These are phyloP conservation scores for Cybosia mesomella DNA, from an alignment of 2,888 invertebrate genomes.

Conservation along the genomic window DNA sequence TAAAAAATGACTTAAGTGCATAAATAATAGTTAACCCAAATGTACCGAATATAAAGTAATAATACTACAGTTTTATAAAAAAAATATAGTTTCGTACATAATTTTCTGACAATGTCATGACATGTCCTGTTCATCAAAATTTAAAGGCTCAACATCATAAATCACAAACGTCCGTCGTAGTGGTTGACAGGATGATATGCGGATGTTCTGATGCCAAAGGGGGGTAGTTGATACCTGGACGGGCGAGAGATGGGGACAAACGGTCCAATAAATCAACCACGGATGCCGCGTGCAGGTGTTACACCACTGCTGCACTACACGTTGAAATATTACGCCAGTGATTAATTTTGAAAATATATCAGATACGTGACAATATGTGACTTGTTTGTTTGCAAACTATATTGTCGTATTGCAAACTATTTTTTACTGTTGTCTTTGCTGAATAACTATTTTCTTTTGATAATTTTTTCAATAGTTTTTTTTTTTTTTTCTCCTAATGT, in stretches of 20 bases:
- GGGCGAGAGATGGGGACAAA: slow-evolving; percentile 60
- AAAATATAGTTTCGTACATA: neutral
- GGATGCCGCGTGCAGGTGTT: slow-evolving; percentile 75
- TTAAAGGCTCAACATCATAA: slow-evolving; percentile 34
- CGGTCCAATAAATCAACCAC: slow-evolving; percentile 75
- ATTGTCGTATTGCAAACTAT: too few species aligned
- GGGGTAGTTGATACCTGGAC: slow-evolving; percentile 47
- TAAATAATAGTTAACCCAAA: neutral
- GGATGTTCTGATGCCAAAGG: slow-evolving; percentile 19
- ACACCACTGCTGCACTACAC: slow-evolving; percentile 61
- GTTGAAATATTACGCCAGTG: slow-evolving; percentile 68
- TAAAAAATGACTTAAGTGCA: neutral
- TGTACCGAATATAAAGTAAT: neutral
- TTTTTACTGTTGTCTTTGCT: neutral
- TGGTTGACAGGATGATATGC: slow-evolving; percentile 38
- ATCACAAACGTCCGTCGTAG: slow-evolving; percentile 34
- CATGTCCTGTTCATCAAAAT: neutral
- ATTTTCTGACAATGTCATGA: neutral
- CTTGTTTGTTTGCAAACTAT: neutral
- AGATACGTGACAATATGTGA: slow-evolving; percentile 27
- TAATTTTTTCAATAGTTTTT: too few species aligned
- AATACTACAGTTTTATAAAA: neutral
- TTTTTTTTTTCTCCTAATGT: neutral
- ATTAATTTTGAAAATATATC: slow-evolving; percentile 48
- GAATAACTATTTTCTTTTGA: too few species aligned